Conservation (phyloP, 2,797 vertebrate genomes). For the Sebastes vulpes region DNA sequence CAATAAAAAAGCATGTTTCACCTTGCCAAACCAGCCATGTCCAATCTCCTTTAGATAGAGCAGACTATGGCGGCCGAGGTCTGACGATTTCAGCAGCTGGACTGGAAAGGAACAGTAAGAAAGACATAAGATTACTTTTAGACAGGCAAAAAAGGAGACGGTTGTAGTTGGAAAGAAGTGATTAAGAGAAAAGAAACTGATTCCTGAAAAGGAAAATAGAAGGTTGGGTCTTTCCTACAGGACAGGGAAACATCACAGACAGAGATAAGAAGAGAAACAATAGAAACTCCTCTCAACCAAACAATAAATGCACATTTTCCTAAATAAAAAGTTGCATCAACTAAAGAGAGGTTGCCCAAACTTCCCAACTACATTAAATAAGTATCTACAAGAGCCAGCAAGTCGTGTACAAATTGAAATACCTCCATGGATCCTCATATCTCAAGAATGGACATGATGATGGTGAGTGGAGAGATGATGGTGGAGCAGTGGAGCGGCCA, state of each 20-base stretch:
- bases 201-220: background rate
- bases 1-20: constrained; percentile 69
- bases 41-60: constrained; percentile 97
- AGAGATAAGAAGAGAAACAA: background rate
- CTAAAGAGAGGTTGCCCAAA: background rate
- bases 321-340: constrained; percentile 1
- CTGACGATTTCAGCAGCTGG: constrained; percentile 93
- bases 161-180: background rate
- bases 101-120: constrained; percentile 79
- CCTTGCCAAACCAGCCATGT: constrained; percentile 97
- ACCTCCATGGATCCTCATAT: constrained; percentile 81
- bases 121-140: constrained; percentile 16
- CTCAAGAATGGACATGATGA: constrained; percentile 37
- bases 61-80: constrained; percentile 94
- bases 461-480: constrained; percentile 9
- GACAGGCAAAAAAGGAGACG: background rate
- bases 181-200: background rate
- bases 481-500: constrained; percentile 56
- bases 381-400: background rate
- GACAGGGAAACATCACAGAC: background rate
- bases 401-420: constrained; percentile 34
- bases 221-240: background rate
- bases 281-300: background rate
- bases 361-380: background rate
- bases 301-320: background rate